Conservation (phyloP, 2,888 invertebrate genomes). For the Campoletis raptor region DNA sequence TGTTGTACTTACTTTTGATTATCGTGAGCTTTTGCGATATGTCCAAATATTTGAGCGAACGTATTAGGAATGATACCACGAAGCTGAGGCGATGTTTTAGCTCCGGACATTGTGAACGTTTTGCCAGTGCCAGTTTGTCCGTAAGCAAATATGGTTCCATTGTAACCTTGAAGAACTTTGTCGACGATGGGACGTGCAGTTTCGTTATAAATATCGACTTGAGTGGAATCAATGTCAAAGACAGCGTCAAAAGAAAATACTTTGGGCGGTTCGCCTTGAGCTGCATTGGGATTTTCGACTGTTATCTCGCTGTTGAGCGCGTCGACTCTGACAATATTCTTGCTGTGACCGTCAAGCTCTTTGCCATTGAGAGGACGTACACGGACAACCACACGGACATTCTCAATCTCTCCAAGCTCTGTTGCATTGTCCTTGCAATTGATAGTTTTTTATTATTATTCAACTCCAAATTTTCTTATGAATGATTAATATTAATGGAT, state of each 20-base stretch:
- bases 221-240: slow-evolving; percentile 94
- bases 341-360: slow-evolving; percentile 91
- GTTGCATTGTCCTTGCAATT: slow-evolving; percentile 85
- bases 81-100: slow-evolving; percentile 93
- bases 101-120: slow-evolving; percentile 99
- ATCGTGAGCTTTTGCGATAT: slow-evolving; percentile 97
- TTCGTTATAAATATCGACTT: slow-evolving; percentile 98
- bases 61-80: slow-evolving; percentile 99
- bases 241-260: slow-evolving; percentile 98
- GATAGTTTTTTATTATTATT: slow-evolving; percentile 9
- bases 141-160: slow-evolving; percentile 96
- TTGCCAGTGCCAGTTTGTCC: slow-evolving; percentile 99
- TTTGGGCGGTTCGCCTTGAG: slow-evolving; percentile 92
- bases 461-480: not conserved
- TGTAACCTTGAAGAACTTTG: slow-evolving; percentile 98
- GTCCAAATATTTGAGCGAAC: slow-evolving; percentile 99
- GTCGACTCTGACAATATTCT: slow-evolving; percentile 92
- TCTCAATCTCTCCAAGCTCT: slow-evolving; percentile 91
- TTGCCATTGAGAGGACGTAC: slow-evolving; percentile 96
- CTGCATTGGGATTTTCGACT: slow-evolving; percentile 90
- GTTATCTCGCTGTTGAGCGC: slow-evolving; percentile 91
- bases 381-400: slow-evolving; percentile 98
- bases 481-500: not conserved
- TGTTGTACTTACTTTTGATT: slow-evolving; percentile 91
- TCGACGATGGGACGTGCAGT: slow-evolving; percentile 98